Evolutionary conservation across 2,797 vertebrate species (phyloP), one percentile per base, ranked within the genome.

Genomic region (Podarcis lilfordi): DNA sequence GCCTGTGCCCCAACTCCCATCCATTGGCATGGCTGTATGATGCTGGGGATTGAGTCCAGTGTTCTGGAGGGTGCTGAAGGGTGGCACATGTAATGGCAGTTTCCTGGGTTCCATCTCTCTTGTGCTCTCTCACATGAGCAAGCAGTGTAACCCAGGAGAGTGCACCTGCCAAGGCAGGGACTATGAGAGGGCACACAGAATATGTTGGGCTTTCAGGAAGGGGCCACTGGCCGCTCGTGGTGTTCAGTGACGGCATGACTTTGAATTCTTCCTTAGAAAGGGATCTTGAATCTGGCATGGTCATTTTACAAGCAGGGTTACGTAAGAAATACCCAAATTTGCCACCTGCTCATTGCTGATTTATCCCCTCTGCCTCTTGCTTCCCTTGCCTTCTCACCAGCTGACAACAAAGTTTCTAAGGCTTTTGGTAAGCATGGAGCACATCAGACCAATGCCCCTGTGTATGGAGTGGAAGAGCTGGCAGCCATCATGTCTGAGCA

Each of bases 391-490:
- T 94, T 79, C 35, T 90, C 35, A 90, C 93, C 90, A 99, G 98
- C 98, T 82, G 98, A 98, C 91, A 98, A 97, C 81, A 97, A 98
- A 86, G 98, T 98, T 97, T 98, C 98, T 97, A 98, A 97, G 92
- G 95, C 97, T 93, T 96, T 98, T 96, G 93, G 91, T 89, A 97
- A 97, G 23, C 96, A 95, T 23, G 96, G 97, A 94, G 95, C 96
- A 3, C 96, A 97, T 93, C 96, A 95, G 83, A 86, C 95, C 83
- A 96, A 97, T 11, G 86, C 96, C 74, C 94, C 95, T 3, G 94
- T 95, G 1, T 98, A 97, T 94, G 97, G 96, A n/a, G 94, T 98
- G 87, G 97, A 98, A 89, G 97, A 98, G 90, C 82, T 98, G 96
- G 97, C 98, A 92, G 85, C 97, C 80, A 94, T 98, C 91, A 98